Percentiles rank a stretch among this genome's conserved stretches.
These are phyloP conservation scores for Teleopsis dalmanni DNA, from an alignment of 1,140 invertebrate genomes.

Conservation along the genomic window DNA sequence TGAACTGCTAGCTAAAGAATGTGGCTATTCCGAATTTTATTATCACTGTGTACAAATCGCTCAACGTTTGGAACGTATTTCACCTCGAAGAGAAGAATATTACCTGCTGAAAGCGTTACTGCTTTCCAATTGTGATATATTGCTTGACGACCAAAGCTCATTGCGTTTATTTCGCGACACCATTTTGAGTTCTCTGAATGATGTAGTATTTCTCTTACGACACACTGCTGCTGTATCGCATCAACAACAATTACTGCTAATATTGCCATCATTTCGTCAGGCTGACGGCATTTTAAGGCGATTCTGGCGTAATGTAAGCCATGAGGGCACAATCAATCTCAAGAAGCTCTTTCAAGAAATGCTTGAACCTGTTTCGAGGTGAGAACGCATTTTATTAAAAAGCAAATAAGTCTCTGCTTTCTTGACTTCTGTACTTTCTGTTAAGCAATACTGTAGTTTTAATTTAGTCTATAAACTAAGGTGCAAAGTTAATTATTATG, in stretches of 20 bases:
- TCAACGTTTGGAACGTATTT: slow-evolving; percentile 74
- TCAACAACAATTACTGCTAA: slow-evolving; percentile 79
- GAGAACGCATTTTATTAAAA: slow-evolving; percentile 13
- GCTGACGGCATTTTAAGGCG: slow-evolving; percentile 78
- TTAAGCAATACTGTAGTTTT: no score
- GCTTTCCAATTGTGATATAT: slow-evolving; percentile 85
- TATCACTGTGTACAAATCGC: slow-evolving; percentile 76
- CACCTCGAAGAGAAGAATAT: slow-evolving; percentile 83
- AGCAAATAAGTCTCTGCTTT: no score
- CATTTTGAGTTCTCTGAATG: slow-evolving; percentile 76
- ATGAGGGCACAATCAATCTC: slow-evolving; percentile 83
- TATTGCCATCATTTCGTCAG: slow-evolving; percentile 80
- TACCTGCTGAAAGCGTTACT: slow-evolving; percentile 86
- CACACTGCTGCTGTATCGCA: slow-evolving; percentile 58
- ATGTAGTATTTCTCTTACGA: slow-evolving; percentile 72
- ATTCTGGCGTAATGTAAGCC: slow-evolving; percentile 84
- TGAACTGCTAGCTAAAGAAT: slow-evolving; percentile 72
- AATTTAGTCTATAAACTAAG: no score
- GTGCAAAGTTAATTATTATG: no score
- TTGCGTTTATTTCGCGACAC: slow-evolving; percentile 80
- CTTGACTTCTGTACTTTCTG: no score
- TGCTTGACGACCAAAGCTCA: slow-evolving; percentile 74
- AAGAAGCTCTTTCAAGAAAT: slow-evolving; percentile 97
- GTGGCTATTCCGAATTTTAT: slow-evolving; percentile 76
- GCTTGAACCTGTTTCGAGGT: slow-evolving; percentile 59